Evolutionary conservation across 2,888 invertebrate genomes (phyloP).

Genomic region (Yponomeuta cagnagella): DNA sequence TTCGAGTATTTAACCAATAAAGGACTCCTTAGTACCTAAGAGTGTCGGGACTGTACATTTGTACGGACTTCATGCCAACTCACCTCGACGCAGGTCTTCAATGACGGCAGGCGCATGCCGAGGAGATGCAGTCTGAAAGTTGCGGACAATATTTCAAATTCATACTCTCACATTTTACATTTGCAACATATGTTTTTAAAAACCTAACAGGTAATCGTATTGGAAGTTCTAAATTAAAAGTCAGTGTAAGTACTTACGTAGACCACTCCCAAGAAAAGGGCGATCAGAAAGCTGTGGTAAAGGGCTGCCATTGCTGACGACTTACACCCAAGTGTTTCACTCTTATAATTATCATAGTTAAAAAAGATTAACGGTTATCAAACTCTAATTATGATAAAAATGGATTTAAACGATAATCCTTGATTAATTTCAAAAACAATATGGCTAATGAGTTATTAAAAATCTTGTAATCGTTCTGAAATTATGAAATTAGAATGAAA

Average conservation of each 20-base stretch:
- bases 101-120: constrained; percentile 28
- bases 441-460: neutral
- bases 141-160: neutral
- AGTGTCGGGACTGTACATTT: too few species aligned
- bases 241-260: neutral
- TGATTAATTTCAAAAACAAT: neutral
- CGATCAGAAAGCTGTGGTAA: neutral
- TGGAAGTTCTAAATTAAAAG: neutral
- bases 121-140: neutral
- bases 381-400: neutral
- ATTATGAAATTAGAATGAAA: too few species aligned
- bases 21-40: too few species aligned
- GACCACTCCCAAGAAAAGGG: neutral
- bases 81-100: constrained; percentile 30
- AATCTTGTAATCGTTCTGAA: too few species aligned
- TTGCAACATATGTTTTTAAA: neutral
- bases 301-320: neutral
- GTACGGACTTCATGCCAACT: too few species aligned
- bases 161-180: neutral
- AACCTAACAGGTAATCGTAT: neutral
- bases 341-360: neutral
- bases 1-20: too few species aligned
- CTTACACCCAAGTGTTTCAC: neutral
- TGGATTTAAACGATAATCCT: neutral
- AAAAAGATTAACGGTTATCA: neutral